Percentiles rank a stretch among this genome's conserved stretches.
phyloP scores from a whole-genome alignment of 30 jellyfish, hydroid and myxozoan species.

The Aurelia aurita complex sp. Pacific region DNA sequence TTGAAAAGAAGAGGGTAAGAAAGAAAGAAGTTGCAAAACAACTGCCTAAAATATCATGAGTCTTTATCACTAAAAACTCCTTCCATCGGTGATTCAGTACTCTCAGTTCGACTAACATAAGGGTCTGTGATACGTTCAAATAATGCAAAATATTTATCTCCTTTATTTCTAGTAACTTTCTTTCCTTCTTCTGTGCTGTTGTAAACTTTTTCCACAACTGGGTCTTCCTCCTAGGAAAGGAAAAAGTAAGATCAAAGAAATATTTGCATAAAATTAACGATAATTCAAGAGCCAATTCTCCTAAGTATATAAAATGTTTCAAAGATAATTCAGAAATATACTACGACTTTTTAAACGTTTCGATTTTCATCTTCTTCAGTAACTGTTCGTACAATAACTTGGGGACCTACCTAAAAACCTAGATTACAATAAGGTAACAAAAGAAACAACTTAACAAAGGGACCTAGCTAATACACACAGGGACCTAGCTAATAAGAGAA shows the following conservation, averaged over 20 bases:
- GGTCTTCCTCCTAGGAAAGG: constrained; percentile 65
- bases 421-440: too few relatives aligned
- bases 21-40: neutral
- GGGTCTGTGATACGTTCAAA: constrained; percentile 78
- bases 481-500: too few relatives aligned
- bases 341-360: too few relatives aligned
- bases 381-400: too few relatives aligned
- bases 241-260: too few relatives aligned
- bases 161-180: constrained; percentile 89
- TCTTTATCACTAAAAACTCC: neutral
- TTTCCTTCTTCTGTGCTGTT: constrained; percentile 93
- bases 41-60: neutral
- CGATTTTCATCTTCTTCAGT: too few relatives aligned
- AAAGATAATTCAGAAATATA: too few relatives aligned
- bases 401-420: too few relatives aligned
- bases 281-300: too few relatives aligned
- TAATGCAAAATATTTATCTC: constrained; percentile 80
- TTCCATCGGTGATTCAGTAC: neutral
- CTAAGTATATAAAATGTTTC: too few relatives aligned
- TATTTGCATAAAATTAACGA: neutral
- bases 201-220: constrained; percentile 76
- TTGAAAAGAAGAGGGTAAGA: neutral
- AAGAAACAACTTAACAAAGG: too few relatives aligned
- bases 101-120: constrained; percentile 10
- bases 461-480: too few relatives aligned